These are phyloP conservation scores for Lepilemur ruficaudatus DNA, from an alignment of 2,797 vertebrate species.

Conservation along the genomic window DNA sequence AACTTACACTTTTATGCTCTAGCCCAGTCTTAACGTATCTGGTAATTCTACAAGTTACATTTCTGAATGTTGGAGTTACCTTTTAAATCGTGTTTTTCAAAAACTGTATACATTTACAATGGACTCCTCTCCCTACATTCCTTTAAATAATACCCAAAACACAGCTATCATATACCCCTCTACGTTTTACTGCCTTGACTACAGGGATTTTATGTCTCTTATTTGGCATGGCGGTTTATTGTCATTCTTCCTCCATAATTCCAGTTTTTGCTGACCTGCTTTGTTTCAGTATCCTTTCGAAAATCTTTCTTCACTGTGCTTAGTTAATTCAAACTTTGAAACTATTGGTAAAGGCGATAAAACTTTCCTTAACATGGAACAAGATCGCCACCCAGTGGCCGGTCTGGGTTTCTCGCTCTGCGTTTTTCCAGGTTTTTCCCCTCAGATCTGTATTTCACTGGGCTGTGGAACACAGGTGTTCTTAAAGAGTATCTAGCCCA, in stretches of 20 bases:
- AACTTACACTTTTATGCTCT: not conserved
- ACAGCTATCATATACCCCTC: not conserved
- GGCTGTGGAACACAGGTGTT: not conserved
- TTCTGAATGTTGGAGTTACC: constrained; percentile 37
- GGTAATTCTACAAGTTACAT: constrained; percentile 21
- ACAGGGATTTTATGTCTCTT: constrained; percentile 55
- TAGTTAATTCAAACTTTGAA: constrained; percentile 74
- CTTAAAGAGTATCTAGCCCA: not conserved
- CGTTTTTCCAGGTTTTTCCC: not conserved
- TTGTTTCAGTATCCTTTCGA: constrained; percentile 75
- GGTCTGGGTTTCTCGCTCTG: not conserved
- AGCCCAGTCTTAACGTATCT: not conserved
- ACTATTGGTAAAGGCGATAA: not conserved
- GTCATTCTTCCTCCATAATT: constrained; percentile 47
- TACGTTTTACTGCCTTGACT: constrained; percentile 10
- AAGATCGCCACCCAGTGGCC: constrained; percentile 84
- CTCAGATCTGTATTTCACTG: not conserved
- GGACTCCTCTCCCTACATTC: constrained; percentile 5
- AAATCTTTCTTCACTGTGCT: constrained; percentile 64
- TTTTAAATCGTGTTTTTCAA: constrained; percentile 49
- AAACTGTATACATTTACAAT: constrained; percentile 35
- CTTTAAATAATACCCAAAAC: constrained; percentile 56
- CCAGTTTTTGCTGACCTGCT: constrained; percentile 76
- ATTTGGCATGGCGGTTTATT: constrained; percentile 62
- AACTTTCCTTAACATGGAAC: constrained; percentile 65